Evolutionary conservation across 2,797 vertebrate species (phyloP).

Genomic region (Jordanella pulchra): DNA sequence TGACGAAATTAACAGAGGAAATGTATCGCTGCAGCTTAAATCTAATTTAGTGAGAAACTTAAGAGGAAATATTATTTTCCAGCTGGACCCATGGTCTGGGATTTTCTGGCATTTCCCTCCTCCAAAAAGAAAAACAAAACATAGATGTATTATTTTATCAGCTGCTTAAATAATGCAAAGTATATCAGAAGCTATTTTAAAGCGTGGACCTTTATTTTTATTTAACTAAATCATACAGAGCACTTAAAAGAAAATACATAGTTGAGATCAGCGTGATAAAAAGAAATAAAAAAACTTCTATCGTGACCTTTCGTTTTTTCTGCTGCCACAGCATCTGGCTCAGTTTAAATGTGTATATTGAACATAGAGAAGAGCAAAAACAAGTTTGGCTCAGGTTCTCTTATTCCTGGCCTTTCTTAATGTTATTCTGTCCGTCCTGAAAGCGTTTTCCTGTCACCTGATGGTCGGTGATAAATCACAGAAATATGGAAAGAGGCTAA

Average conservation of each 20-base stretch:
- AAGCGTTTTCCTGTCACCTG: constrained; percentile 72
- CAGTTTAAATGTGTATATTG: constrained; percentile 21
- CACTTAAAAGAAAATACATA: constrained; percentile 17
- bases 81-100: neutral
- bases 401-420: constrained; percentile 67
- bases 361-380: constrained; percentile 30
- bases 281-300: constrained; percentile 1
- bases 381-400: constrained; percentile 29
- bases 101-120: constrained; percentile 10
- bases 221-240: constrained; percentile 2
- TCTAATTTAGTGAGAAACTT: constrained; percentile 15
- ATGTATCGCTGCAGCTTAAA: constrained; percentile 21
- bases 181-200: neutral
- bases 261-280: constrained; percentile 10
- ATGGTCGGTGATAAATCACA: constrained; percentile 53
- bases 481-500: constrained; percentile 40
- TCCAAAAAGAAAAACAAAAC: constrained; percentile 13
- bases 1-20: constrained; percentile 54
- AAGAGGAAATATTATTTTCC: constrained; percentile 3
- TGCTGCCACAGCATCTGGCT: constrained; percentile 23
- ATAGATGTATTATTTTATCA: constrained; percentile 37
- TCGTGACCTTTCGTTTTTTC: constrained; percentile 12
- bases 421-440: constrained; percentile 72
- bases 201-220: neutral
- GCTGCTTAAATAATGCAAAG: constrained; percentile 5